Conservation (phyloP, 2,888 invertebrate genomes). For the Folsomia manolachei region DNA sequence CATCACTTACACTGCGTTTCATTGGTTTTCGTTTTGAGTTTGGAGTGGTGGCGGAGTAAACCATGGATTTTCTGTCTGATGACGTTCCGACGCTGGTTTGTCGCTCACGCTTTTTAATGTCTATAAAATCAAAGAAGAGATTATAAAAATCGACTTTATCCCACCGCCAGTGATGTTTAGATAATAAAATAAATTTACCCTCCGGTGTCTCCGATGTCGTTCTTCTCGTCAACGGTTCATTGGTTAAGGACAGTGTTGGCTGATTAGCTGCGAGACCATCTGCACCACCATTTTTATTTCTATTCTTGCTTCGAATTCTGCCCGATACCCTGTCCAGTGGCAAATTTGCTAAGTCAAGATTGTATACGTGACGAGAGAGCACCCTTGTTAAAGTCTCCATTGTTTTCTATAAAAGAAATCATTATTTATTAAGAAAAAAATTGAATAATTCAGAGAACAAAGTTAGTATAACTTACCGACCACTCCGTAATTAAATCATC, state of each 20-base stretch:
- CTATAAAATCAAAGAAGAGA: no score
- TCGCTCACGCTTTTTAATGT: constrained; percentile 41
- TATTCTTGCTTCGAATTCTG: background rate
- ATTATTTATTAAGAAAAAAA: background rate
- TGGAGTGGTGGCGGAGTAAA: constrained; percentile 35
- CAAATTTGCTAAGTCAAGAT: constrained; percentile 83
- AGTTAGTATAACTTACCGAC: constrained; percentile 88
- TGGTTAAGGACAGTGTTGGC: constrained; percentile 21
- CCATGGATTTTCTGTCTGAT: constrained; percentile 43
- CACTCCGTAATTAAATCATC: constrained; percentile 93
- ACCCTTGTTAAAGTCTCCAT: constrained; percentile 94
- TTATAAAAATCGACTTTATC: no score
- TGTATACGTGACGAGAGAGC: constrained; percentile 90
- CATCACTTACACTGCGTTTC: constrained; percentile 51
- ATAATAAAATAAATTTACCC: constrained; percentile 21
- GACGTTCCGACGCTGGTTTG: constrained; percentile 49
- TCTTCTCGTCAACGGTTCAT: constrained; percentile 35
- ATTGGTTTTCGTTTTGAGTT: constrained; percentile 37
- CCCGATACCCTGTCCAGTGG: constrained; percentile 73
- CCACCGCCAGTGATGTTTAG: no score
- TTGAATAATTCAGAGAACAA: background rate
- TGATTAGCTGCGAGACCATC: constrained; percentile 24
- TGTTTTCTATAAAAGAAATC: constrained; percentile 70
- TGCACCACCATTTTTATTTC: constrained; percentile 8
- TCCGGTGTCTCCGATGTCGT: constrained; percentile 28